Evolutionary conservation across 2,797 vertebrate genomes (phyloP).

Genomic region (Parauchenoglanis ngamensis): DNA sequence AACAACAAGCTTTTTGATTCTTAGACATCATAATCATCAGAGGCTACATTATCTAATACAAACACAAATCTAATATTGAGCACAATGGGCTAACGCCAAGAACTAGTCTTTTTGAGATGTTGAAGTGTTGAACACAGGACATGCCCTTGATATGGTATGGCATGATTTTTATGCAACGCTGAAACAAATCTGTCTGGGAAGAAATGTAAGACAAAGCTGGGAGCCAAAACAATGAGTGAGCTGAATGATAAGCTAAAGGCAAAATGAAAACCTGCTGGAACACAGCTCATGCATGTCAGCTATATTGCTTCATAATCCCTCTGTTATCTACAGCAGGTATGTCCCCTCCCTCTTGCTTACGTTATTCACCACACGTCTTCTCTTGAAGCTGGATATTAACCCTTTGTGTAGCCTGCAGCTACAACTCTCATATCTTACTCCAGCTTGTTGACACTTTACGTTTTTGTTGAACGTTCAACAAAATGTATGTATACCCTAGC

Average conservation of each 20-base stretch:
- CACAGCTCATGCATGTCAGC: conserved; percentile 26
- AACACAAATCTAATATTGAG: background rate
- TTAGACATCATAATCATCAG: conserved; percentile 32
- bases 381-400: conserved; percentile 11
- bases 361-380: conserved; percentile 9
- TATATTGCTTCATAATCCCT: conserved; percentile 36
- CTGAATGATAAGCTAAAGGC: conserved; percentile 32
- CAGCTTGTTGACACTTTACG: background rate
- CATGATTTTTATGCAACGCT: conserved; percentile 27
- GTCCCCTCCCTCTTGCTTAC: conserved; percentile 11
- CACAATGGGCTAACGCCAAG: conserved; percentile 1
- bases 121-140: conserved; percentile 20
- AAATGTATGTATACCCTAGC: background rate
- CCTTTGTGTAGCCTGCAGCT: background rate
- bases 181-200: conserved; percentile 32
- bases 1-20: conserved; percentile 57
- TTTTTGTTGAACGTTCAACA: background rate
- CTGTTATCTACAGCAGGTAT: conserved; percentile 43
- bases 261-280: conserved; percentile 36
- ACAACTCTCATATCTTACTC: background rate
- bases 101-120: conserved; percentile 17
- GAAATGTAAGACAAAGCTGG: conserved; percentile 25
- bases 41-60: conserved; percentile 37
- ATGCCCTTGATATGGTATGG: conserved; percentile 10
- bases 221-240: conserved; percentile 34